These are phyloP conservation scores for Aphaenogaster rudis DNA, from an alignment of 1,140 invertebrate genomes.

Conservation along the genomic window DNA sequence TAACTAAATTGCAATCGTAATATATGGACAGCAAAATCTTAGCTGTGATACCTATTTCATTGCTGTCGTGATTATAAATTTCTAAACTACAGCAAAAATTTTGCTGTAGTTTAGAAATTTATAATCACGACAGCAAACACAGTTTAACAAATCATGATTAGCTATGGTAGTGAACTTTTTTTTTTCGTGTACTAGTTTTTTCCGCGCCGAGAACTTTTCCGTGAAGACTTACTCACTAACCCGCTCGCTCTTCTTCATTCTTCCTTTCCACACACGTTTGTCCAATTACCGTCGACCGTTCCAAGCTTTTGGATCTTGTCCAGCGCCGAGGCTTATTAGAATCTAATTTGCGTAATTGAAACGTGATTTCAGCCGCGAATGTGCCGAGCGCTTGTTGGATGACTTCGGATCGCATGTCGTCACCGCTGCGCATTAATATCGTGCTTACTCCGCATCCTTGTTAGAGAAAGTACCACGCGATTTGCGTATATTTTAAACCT, in stretches of 20 bases:
- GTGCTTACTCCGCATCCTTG: neutral
- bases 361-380: slow-evolving; percentile 69
- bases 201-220: neutral
- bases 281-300: slow-evolving; percentile 61
- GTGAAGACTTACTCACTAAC: neutral
- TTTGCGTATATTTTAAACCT: neutral
- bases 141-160: no score
- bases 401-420: slow-evolving; percentile 3
- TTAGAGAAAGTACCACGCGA: neutral
- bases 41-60: no score
- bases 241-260: slow-evolving; percentile 28
- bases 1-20: no score
- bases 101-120: no score
- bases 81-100: no score
- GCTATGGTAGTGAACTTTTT: no score
- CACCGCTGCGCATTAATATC: slow-evolving; percentile 37
- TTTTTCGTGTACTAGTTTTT: neutral
- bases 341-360: slow-evolving; percentile 77
- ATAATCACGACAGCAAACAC: no score
- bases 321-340: slow-evolving; percentile 71
- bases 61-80: no score
- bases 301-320: slow-evolving; percentile 73
- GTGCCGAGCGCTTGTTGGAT: slow-evolving; percentile 29
- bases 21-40: no score
- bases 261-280: slow-evolving; percentile 63